phyloP scores from a whole-genome alignment of 1,140 invertebrate species.

The Sesamia nonagrioides region DNA sequence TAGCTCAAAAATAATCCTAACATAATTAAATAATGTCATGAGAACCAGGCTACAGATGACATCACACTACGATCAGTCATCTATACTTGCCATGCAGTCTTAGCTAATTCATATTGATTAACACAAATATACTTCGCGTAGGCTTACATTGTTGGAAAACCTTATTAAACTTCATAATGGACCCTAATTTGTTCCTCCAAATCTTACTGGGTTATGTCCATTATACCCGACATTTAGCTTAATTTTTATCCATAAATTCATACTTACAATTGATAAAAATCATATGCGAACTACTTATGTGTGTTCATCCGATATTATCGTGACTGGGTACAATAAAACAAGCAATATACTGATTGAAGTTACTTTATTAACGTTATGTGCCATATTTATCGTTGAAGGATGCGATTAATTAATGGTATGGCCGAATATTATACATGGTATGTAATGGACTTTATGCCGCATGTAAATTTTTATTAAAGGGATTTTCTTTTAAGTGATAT shows the following conservation, averaged over 20 bases:
- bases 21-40: not conserved
- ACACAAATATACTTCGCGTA: not conserved
- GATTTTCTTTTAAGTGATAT: slow-evolving; percentile 27
- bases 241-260: slow-evolving; percentile 20
- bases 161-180: slow-evolving; percentile 4
- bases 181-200: slow-evolving; percentile 21
- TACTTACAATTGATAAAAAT: slow-evolving; percentile 4
- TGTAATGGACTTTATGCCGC: slow-evolving; percentile 35
- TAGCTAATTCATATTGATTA: not conserved
- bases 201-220: not conserved
- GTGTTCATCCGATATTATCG: slow-evolving; percentile 38
- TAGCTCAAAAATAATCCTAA: too few relatives aligned
- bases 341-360: slow-evolving; percentile 42
- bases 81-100: not conserved
- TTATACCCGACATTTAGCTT: slow-evolving; percentile 19
- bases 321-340: slow-evolving; percentile 42
- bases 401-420: slow-evolving; percentile 41
- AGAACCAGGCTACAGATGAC: slow-evolving; percentile 1
- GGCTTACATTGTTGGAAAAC: slow-evolving; percentile 4
- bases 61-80: not conserved
- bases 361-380: slow-evolving; percentile 32
- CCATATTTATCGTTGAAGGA: slow-evolving; percentile 32
- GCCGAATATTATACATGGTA: slow-evolving; percentile 40
- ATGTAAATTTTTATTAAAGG: slow-evolving; percentile 35
- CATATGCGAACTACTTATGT: slow-evolving; percentile 5